Conservation (phyloP, 2,888 invertebrate genomes). For the Pollenia angustigena region DNA sequence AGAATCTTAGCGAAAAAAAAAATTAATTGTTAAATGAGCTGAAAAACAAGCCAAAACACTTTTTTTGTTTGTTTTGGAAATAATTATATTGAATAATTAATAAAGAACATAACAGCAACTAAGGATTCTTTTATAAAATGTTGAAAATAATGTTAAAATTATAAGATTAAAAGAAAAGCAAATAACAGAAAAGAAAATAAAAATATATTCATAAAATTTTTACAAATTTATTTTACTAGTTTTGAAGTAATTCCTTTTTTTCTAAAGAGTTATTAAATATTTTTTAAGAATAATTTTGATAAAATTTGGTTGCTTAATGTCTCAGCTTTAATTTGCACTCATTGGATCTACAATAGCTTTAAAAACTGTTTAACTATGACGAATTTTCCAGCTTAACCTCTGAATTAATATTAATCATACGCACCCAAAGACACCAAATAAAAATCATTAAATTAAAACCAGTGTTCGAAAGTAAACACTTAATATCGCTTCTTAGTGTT, state of each 20-base stretch:
- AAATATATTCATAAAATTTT: too few relatives aligned
- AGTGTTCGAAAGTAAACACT: too few relatives aligned
- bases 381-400: neutral
- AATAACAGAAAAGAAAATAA: too few relatives aligned
- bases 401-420: constrained; percentile 40
- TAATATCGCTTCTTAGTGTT: too few relatives aligned
- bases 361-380: neutral
- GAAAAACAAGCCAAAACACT: constrained; percentile 13
- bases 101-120: neutral
- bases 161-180: too few relatives aligned
- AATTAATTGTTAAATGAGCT: constrained; percentile 43
- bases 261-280: too few relatives aligned
- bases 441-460: too few relatives aligned
- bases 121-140: neutral
- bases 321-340: neutral
- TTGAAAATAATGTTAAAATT: too few relatives aligned
- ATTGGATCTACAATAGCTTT: neutral
- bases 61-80: neutral
- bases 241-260: too few relatives aligned
- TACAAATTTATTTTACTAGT: too few relatives aligned
- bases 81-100: constrained; percentile 43
- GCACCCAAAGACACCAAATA: neutral
- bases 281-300: too few relatives aligned
- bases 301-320: neutral
- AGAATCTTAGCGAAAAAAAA: neutral